Evolutionary conservation across 2,797 vertebrate species (phyloP).

Genomic region (Lophius americanus): DNA sequence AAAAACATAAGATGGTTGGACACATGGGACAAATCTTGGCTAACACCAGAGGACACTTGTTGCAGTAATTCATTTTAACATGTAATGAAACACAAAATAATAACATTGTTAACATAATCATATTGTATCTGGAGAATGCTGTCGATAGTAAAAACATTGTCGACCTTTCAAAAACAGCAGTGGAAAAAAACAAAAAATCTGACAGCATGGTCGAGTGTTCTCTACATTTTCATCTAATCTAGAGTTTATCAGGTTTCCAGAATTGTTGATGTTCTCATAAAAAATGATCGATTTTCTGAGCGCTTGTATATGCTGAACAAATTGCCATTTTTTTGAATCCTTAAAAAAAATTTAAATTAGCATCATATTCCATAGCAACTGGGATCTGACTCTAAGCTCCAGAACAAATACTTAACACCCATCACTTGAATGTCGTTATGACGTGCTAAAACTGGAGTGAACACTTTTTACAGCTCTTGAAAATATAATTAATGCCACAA

Average conservation of each 20-base stretch:
- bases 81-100: not conserved
- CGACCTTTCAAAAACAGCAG: not conserved
- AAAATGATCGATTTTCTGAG: not conserved
- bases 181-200: not conserved
- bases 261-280: not conserved
- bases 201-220: not conserved
- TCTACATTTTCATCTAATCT: not conserved
- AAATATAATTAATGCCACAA: no score
- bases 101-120: not conserved
- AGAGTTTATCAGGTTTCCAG: not conserved
- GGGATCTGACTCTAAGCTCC: not conserved
- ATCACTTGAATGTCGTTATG: no score
- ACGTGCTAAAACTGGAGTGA: no score
- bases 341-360: not conserved
- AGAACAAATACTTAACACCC: no score
- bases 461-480: no score
- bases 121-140: not conserved
- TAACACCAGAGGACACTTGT: not conserved
- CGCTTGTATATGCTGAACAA: no score
- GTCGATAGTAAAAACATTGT: not conserved
- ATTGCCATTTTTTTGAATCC: not conserved
- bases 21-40: no score
- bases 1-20: no score
- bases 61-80: conserved; percentile 10
- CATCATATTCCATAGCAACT: not conserved